Evolutionary conservation across 2,888 invertebrate genomes (phyloP), one percentile per base, ranked within the genome.

Genomic region (Crepidodera aurea): DNA sequence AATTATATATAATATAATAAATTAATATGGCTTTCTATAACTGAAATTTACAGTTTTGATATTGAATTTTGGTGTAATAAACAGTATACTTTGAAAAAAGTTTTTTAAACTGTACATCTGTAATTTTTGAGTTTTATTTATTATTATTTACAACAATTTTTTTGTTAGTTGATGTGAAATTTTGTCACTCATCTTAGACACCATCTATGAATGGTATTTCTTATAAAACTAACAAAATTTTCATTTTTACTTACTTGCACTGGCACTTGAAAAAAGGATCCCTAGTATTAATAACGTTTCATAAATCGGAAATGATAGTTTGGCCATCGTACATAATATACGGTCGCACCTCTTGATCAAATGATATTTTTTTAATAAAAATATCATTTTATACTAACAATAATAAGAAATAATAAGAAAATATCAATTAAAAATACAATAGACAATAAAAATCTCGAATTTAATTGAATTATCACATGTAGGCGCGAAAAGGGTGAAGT

Each of bases 301-400:
- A 42, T 42, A 19, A 7, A 42, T 15, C 12, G 18, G 16, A 19
- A 44, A 22, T 12, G 6, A 44, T 7, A 19, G 19, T 19, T 44
- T 25, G 6, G 44, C 44, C 44, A 44, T 44, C 44, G 5, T 44
- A 44, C 44, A 22, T 44, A 44, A 18, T 22, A 22, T 44, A 13
- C 44, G 8, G 44, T 10, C 44, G 44, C 19, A 44, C 13, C 44
- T 42, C 16, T 19, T 3, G 44, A 22, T 22, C 22, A 44, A 44
- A 44, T 44, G 44, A 44, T 25, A 44, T 5, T 10, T 44, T 25
- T 44, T 44, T 44, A 44, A 10, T 25, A 22, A 44, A 44, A 44
- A 44, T 44, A 44, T 44, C 22, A 22, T 44, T 44, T 44, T 44
- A 44, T 44, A 44, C 12, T 44, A 44, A 22, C 44, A 22, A 44